phyloP scores from a whole-genome alignment of 1,140 invertebrate species.

The Apis laboriosa region DNA sequence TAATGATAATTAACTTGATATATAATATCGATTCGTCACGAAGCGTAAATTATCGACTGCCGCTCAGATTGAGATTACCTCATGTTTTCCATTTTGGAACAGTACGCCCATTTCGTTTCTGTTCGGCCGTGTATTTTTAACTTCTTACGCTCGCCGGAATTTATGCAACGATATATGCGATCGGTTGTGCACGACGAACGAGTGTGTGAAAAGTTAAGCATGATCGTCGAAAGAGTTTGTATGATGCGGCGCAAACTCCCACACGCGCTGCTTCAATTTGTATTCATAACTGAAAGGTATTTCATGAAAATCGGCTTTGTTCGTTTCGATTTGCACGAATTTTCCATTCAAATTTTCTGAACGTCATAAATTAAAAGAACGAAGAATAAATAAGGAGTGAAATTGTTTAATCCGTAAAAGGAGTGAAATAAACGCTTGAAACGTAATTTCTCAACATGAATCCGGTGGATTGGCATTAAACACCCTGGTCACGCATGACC shows the following conservation, averaged over 20 bases:
- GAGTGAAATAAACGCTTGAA: not conserved
- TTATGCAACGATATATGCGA: conserved; percentile 31
- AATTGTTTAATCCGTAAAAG: not conserved
- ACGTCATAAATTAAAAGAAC: not conserved
- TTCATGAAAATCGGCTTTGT: conserved; percentile 5
- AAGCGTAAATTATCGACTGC: not conserved
- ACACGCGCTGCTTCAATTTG: conserved; percentile 27
- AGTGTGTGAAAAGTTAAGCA: conserved; percentile 14
- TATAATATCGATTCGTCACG: not conserved
- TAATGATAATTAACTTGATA: not conserved
- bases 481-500: conserved; percentile 7
- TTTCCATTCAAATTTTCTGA: not conserved
- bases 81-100: conserved; percentile 41
- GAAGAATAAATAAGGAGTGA: not conserved
- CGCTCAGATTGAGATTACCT: not conserved
- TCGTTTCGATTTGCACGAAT: not conserved
- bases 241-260: conserved; percentile 16
- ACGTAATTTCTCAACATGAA: not conserved
- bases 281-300: conserved; percentile 23
- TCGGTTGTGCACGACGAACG: not conserved
- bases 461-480: not conserved
- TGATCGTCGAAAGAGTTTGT: not conserved
- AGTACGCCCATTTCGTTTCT: conserved; percentile 7
- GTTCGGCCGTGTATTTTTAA: conserved; percentile 36
- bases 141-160: conserved; percentile 29